These are phyloP conservation scores for Lithophane socia DNA, from an alignment of 2,888 invertebrate species.

Conservation along the genomic window DNA sequence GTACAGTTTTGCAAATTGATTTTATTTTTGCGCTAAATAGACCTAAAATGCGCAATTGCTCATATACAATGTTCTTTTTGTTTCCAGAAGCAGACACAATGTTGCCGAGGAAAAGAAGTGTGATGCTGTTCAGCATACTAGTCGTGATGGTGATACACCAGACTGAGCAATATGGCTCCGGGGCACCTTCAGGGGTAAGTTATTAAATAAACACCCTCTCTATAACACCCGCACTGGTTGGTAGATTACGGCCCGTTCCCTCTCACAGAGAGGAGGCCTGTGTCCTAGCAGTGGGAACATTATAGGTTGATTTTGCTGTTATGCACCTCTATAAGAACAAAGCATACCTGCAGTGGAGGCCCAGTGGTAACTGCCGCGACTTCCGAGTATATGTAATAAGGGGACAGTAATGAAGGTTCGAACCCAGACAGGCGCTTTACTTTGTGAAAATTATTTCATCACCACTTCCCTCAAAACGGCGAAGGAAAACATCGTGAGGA, in stretches of 20 bases:
- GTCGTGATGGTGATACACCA: conserved; percentile 74
- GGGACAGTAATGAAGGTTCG: too few species aligned
- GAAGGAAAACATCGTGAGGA: too few species aligned
- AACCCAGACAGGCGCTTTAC: too few species aligned
- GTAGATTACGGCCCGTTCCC: too few species aligned
- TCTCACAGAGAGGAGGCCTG: too few species aligned
- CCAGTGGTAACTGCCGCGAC: too few species aligned
- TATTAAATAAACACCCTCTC: not conserved
- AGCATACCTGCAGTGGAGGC: not conserved
- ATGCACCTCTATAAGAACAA: not conserved
- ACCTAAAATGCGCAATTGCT: not conserved
- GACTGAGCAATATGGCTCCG: conserved; percentile 83
- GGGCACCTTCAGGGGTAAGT: conserved; percentile 84
- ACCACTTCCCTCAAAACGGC: too few species aligned
- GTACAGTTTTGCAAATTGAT: not conserved
- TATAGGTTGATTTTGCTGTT: too few species aligned
- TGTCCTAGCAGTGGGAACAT: too few species aligned
- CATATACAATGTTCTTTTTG: conserved; percentile 15
- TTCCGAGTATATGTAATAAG: too few species aligned
- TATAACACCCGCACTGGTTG: too few species aligned
- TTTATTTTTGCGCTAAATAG: not conserved
- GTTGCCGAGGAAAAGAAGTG: conserved; percentile 85
- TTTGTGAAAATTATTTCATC: too few species aligned
- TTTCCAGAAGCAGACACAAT: conserved; percentile 73
- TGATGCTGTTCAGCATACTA: conserved; percentile 69